A percentile compares a stretch with the other conserved stretches of the same genome.
Evolutionary conservation across 2,113 vertebrate genomes (phyloP).

Genomic region (Petrocephalus zakoni): DNA sequence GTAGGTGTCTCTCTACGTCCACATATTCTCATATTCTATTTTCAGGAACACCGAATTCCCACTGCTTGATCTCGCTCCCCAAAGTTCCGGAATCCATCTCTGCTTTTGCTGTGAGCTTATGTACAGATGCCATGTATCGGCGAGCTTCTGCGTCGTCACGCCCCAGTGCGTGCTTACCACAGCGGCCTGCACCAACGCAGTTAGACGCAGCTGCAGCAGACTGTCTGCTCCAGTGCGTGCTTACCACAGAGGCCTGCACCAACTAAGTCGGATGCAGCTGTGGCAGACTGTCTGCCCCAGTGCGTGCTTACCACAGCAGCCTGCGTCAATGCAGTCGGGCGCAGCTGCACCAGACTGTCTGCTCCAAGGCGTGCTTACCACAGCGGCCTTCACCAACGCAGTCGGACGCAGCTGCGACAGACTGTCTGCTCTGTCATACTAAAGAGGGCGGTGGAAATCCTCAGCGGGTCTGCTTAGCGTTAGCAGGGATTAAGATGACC

Average conservation of each 20-base stretch:
- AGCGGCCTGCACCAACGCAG: not conserved
- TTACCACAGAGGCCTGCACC: too few relatives aligned
- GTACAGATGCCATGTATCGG: too few relatives aligned
- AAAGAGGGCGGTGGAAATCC: conserved; percentile 12
- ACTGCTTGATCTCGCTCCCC: not conserved
- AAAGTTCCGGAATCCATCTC: not conserved
- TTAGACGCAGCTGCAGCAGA: not conserved
- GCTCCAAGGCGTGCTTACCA: not conserved
- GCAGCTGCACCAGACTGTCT: not conserved
- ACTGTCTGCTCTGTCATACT: not conserved
- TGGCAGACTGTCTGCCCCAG: too few relatives aligned
- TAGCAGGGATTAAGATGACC: conserved; percentile 56
- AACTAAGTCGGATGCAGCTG: too few relatives aligned
- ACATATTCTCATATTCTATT: not conserved
- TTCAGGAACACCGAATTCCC: not conserved
- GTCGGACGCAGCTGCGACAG: not conserved
- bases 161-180: not conserved
- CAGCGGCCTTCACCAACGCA: not conserved
- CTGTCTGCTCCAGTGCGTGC: too few relatives aligned
- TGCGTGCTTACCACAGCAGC: not conserved
- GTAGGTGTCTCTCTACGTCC: conserved; percentile 39
- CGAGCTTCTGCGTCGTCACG: not conserved
- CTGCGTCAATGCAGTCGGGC: not conserved
- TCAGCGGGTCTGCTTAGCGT: conserved; percentile 58
- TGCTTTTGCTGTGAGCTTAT: not conserved